Percentiles rank a stretch among this genome's conserved stretches.
Evolutionary conservation across 1,140 invertebrate genomes (phyloP).

Genomic region (fruit fly (Drosophila melanogaster)): Release_6_plus_ISO1_MT NC_004354.4:17699501-17700000

Average conservation of each 20-base stretch:
- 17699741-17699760: background rate
- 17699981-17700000: conserved; percentile 5
- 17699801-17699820: conserved; percentile 32
- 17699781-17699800: conserved; percentile 46
- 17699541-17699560: conserved; percentile 49
- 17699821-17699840: conserved; percentile 14
- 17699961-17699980: conserved; percentile 27
- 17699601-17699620: background rate
- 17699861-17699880: conserved; percentile 4
- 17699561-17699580: conserved; percentile 43
- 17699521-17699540: conserved; percentile 29
- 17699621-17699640: background rate
- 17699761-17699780: background rate
- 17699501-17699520: conserved; percentile 8
- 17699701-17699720: too few species aligned
- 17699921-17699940: conserved; percentile 14
- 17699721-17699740: background rate
- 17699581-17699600: conserved; percentile 14
- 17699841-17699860: conserved; percentile 7
- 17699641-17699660: too few species aligned
- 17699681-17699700: too few species aligned
- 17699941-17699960: conserved; percentile 7
- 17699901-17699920: background rate
- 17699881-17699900: conserved; percentile 18
- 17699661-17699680: too few species aligned